Evolutionary conservation across 1,140 invertebrate genomes (phyloP).

Genomic region (Penaeus japonicus): DNA sequence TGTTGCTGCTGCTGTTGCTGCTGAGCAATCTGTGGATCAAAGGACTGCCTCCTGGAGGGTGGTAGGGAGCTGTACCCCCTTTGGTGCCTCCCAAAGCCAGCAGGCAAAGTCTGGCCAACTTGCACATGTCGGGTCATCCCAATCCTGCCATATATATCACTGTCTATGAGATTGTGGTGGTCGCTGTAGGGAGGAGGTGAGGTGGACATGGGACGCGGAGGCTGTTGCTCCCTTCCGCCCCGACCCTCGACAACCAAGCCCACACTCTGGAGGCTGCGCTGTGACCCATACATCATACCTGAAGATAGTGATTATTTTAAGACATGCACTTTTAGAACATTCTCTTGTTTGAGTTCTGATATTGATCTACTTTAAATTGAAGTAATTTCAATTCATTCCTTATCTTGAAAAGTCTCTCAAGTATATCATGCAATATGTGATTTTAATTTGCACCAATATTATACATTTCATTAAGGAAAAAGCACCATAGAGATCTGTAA

Average conservation of each 20-base stretch:
- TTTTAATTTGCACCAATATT: too few species aligned
- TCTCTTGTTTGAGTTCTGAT: background rate
- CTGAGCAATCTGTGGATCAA: slow-evolving; percentile 25
- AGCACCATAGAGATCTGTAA: too few species aligned
- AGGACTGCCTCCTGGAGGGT: slow-evolving; percentile 41
- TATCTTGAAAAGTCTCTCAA: too few species aligned
- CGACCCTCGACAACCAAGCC: slow-evolving; percentile 44
- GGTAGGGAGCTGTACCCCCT: slow-evolving; percentile 55
- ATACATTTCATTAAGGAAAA: too few species aligned
- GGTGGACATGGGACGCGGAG: slow-evolving; percentile 54
- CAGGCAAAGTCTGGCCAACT: slow-evolving; percentile 54
- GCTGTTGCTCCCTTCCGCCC: slow-evolving; percentile 28
- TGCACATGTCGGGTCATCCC: slow-evolving; percentile 59
- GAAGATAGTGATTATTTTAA: slow-evolving; percentile 4
- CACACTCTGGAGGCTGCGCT: slow-evolving; percentile 58
- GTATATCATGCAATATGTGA: too few species aligned
- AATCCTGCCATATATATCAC: slow-evolving; percentile 58
- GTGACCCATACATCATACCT: slow-evolving; percentile 58
- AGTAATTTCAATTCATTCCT: too few species aligned
- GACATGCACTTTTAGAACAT: background rate
- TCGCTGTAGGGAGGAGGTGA: slow-evolving; percentile 53
- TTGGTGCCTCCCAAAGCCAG: slow-evolving; percentile 55
- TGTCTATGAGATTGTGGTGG: slow-evolving; percentile 54
- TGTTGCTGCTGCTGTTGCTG: slow-evolving; percentile 38
- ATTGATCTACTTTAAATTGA: background rate